Percentiles rank a stretch among this genome's conserved stretches.
phyloP scores from a whole-genome alignment of 2,113 vertebrate genomes.

The Poeciliopsis retropinna region DNA sequence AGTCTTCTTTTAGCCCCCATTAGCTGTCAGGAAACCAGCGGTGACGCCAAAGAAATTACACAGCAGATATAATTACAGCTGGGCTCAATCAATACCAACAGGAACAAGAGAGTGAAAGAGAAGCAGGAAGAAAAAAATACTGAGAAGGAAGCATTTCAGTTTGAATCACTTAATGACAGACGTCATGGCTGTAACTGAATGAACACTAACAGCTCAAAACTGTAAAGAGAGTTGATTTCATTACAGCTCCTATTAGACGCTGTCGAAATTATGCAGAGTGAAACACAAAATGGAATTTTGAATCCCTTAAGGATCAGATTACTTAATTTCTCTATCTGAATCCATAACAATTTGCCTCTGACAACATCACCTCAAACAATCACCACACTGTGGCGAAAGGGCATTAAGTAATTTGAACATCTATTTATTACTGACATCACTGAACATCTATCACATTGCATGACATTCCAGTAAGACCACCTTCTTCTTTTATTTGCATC shows the following conservation, averaged over 20 bases:
- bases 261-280: constrained; percentile 15
- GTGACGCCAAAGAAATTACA: constrained; percentile 71
- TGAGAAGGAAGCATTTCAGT: constrained; percentile 43
- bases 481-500: background rate
- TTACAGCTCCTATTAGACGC: constrained; percentile 10
- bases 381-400: background rate
- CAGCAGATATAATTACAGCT: constrained; percentile 72
- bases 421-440: background rate
- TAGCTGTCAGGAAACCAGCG: constrained; percentile 62
- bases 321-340: constrained; percentile 3
- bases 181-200: constrained; percentile 45
- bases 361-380: constrained; percentile 16
- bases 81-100: constrained; percentile 70
- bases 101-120: constrained; percentile 56
- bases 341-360: background rate
- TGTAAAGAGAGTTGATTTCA: constrained; percentile 25
- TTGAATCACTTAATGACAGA: constrained; percentile 61
- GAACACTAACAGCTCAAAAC: constrained; percentile 23
- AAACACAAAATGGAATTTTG: constrained; percentile 22
- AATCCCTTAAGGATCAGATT: constrained; percentile 8
- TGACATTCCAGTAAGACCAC: constrained; percentile 1
- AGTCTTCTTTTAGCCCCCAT: constrained; percentile 65
- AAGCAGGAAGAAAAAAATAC: constrained; percentile 30
- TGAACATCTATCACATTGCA: constrained; percentile 2
- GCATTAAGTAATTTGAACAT: constrained; percentile 12